A percentile compares a stretch with the other conserved stretches of the same genome.
Evolutionary conservation across 2,797 vertebrate species (phyloP).

Genomic region (Propithecus deckenii): DNA sequence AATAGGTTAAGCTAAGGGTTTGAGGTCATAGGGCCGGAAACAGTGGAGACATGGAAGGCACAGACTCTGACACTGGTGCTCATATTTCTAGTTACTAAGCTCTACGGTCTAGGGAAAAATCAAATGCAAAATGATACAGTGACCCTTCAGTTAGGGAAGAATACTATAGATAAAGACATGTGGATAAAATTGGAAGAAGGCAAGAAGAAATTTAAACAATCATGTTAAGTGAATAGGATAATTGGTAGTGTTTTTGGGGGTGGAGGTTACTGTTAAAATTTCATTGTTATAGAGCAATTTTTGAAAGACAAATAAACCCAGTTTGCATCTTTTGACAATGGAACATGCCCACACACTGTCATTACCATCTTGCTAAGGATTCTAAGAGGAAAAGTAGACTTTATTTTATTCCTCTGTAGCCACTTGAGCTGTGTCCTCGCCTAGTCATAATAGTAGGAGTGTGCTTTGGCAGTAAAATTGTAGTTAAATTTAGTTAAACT

Average conservation of each 20-base stretch:
- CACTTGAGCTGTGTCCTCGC: neutral
- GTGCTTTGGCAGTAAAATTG: slow-evolving; percentile 58
- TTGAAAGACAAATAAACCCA: neutral
- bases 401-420: neutral
- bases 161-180: neutral
- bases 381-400: neutral
- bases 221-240: neutral
- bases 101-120: neutral
- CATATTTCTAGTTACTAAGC: neutral
- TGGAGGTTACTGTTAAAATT: neutral
- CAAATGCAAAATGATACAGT: neutral
- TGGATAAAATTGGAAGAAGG: neutral
- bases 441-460: slow-evolving; percentile 54
- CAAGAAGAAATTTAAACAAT: neutral
- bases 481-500: slow-evolving; percentile 65
- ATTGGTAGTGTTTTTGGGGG: neutral
- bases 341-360: neutral
- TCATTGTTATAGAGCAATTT: neutral
- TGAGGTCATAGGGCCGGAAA: neutral
- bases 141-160: neutral
- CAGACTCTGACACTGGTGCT: neutral
- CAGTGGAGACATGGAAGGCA: neutral
- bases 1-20: neutral
- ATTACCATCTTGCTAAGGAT: neutral
- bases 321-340: neutral